A percentile compares a stretch with the other conserved stretches of the same genome.
These are phyloP conservation scores for Antennarius striatus DNA, from an alignment of 2,113 vertebrate genomes.

Conservation along the genomic window DNA sequence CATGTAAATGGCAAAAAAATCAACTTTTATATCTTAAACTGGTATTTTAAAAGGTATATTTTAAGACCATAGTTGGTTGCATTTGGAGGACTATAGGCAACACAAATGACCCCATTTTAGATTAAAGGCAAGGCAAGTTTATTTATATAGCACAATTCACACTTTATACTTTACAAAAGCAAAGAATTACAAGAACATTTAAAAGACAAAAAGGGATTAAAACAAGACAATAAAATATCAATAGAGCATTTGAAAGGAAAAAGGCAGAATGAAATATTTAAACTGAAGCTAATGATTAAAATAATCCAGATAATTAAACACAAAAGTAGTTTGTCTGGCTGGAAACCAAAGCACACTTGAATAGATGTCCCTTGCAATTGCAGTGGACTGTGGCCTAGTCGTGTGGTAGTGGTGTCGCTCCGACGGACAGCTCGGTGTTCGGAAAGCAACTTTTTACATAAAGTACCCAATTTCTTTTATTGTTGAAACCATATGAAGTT, in stretches of 20 bases:
- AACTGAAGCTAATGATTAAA: too few species aligned
- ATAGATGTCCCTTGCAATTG: constrained; percentile 30
- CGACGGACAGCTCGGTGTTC: constrained; percentile 8
- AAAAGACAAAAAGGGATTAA: too few species aligned
- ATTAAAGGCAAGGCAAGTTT: not conserved
- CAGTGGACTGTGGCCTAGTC: constrained; percentile 39
- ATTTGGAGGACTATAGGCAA: not conserved
- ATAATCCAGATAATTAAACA: not conserved
- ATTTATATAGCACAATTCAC: not conserved
- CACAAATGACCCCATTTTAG: constrained; percentile 13
- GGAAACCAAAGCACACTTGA: constrained; percentile 55
- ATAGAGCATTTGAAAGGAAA: too few species aligned
- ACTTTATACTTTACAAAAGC: not conserved
- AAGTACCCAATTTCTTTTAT: not conserved
- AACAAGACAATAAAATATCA: too few species aligned
- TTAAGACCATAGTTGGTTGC: not conserved
- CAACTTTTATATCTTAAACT: constrained; percentile 12
- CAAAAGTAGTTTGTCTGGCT: constrained; percentile 12
- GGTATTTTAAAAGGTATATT: constrained; percentile 12
- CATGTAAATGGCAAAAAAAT: not conserved
- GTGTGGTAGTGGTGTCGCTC: constrained; percentile 15
- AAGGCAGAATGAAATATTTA: too few species aligned
- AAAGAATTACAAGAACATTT: constrained; percentile 14
- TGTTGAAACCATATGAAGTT: not conserved
- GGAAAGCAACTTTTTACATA: constrained; percentile 46